These are phyloP conservation scores for Xylophagus ater DNA, from an alignment of 2,888 invertebrate species.

Conservation along the genomic window DNA sequence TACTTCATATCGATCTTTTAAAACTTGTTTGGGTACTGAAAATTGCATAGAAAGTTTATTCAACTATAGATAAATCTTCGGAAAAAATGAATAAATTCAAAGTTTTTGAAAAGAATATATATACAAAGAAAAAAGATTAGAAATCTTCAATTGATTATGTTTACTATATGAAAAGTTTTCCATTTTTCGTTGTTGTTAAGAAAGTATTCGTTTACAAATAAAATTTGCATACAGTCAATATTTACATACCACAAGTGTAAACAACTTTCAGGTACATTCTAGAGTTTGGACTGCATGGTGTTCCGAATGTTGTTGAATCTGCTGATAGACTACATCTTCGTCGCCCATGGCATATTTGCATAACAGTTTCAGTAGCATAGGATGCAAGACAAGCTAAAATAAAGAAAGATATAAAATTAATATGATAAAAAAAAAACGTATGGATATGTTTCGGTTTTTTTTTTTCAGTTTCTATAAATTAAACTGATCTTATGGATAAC, in stretches of 20 bases:
- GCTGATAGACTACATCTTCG: conserved; percentile 69
- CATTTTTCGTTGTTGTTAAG: too few species aligned
- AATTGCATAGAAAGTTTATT: too few species aligned
- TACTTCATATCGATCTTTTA: conserved; percentile 72
- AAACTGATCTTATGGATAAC: conserved; percentile 31
- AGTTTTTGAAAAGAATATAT: too few species aligned
- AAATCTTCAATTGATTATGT: too few species aligned
- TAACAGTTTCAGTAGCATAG: conserved; percentile 81
- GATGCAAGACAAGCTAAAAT: conserved; percentile 74
- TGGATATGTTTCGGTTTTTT: neutral
- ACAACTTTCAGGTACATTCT: conserved; percentile 79
- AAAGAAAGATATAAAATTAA: conserved; percentile 14
- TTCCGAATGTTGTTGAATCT: conserved; percentile 74
- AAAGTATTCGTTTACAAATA: too few species aligned
- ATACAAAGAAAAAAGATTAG: too few species aligned
- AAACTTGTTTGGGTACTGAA: conserved; percentile 72
- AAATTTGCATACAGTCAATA: conserved; percentile 4
- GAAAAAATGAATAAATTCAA: too few species aligned
- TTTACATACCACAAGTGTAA: conserved; percentile 72
- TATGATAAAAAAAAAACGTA: conserved; percentile 3
- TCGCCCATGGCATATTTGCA: conserved; percentile 78
- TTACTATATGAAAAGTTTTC: too few species aligned
- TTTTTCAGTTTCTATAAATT: neutral
- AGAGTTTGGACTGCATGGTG: conserved; percentile 69
- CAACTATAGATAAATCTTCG: too few species aligned